Percentiles rank a stretch among this genome's conserved stretches.
These are phyloP conservation scores for Lasioglossum leucozonium DNA, from an alignment of 2,888 invertebrate genomes.

Conservation along the genomic window DNA sequence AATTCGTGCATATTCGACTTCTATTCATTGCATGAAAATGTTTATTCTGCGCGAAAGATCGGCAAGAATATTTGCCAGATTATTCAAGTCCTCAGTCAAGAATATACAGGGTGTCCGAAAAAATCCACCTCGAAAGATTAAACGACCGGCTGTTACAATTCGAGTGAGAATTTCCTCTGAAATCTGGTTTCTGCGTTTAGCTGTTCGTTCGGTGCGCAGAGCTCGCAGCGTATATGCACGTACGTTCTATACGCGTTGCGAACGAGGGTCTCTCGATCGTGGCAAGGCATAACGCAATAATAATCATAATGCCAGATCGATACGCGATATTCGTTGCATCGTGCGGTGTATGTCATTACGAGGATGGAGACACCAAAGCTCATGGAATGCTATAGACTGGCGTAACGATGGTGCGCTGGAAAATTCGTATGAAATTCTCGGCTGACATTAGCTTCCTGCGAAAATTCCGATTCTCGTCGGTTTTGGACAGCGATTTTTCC, in stretches of 20 bases:
- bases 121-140: too few species aligned
- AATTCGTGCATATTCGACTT: too few species aligned
- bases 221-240: conserved; percentile 11
- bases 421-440: conserved; percentile 59
- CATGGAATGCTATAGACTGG: conserved; percentile 69
- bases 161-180: not conserved
- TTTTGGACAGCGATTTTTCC: too few species aligned
- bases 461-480: not conserved
- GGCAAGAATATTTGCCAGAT: too few species aligned
- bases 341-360: conserved; percentile 72
- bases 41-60: too few species aligned
- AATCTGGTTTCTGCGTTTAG: not conserved
- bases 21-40: too few species aligned
- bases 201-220: not conserved
- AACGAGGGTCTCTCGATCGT: conserved; percentile 81
- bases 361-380: conserved; percentile 72
- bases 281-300: conserved; percentile 78
- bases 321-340: conserved; percentile 78
- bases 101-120: too few species aligned
- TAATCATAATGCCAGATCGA: conserved; percentile 81
- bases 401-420: conserved; percentile 61
- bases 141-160: not conserved
- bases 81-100: too few species aligned
- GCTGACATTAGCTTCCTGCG: conserved; percentile 17
- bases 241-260: conserved; percentile 60